Evolutionary conservation across 2,113 vertebrate species (phyloP), one percentile per base, ranked within the genome.

Genomic region (Dunckerocampus dactyliophorus): DNA sequence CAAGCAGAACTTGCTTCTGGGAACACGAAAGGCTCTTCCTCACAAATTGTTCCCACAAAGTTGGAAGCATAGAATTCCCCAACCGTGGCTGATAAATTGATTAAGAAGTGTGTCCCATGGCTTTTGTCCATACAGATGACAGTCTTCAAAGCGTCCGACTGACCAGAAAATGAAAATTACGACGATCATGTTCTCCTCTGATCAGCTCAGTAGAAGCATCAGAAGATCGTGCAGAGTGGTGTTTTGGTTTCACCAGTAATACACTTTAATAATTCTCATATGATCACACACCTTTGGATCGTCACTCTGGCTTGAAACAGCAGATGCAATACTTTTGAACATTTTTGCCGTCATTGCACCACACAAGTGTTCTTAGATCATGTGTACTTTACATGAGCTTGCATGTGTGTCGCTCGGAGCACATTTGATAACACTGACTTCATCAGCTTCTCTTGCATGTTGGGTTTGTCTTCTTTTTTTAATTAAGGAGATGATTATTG

Each of bases 361-460:
- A 82, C 85, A 56, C 76, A 89, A 89, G 88, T 90, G 88, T 88
- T 88, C 88, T 89, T 89, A 89, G 83, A 84, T 82, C 45, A 87
- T 70, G 66, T 77, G 79, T 75, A 83, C 74, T 81, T 85, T 75
- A 77, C 71, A 64, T 84, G 64, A 74, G 45, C 66, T 72, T 85
- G 83, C 83, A 87, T 77, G 77, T 59, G 65, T 74, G 65, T 80
- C 58, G 50, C 64, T 77, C 75, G 22, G 73, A 76, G 68, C 70
- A 66, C 64, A 59, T 70, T 47, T 69, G 50, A 62, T 62, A 69
- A 63, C 70, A 65, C 60, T 60, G 77, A 68, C 68, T 69, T 59
- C 56, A 49, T 31, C 14, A 67, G 55, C 37, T 58, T 54, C 67
- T 71, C 20, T 45, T 64, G 63, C 62, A 71, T 72, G 67, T 62